Base-by-base conservation (phyloP, 2,113 vertebrate species). In the Panthera leo region DNA sequence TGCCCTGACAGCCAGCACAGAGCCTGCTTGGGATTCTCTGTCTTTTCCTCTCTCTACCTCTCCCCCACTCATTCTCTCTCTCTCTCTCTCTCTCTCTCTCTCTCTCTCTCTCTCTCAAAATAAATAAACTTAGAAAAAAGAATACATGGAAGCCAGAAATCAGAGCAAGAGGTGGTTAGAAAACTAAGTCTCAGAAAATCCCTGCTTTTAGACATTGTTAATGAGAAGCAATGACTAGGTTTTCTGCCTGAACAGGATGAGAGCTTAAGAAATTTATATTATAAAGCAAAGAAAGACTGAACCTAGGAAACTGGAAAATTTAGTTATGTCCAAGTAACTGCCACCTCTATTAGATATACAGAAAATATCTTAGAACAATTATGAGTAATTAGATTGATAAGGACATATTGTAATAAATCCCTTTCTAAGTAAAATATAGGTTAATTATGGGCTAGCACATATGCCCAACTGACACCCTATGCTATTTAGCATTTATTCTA, bases 361-460 rank as follows among this genome's bases (percentile, higher is more conserved):
- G 78, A 67, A 87, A 78, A 31, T 55, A 73, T 71, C 53, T 79
- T 68, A 92, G 15, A 88, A 76, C 25, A 89, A 42, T 75, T 82
- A 89, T 39, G 48, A 78, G 12, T 73, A 91, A 90, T 93, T 55
- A 95, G n/a, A 95, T 95, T 78, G 71, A 34, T 51, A 58, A 82
- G 42, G 48, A 51, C 25, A 36, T 58, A 95, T 78, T 86, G 61
- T 75, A 45, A 85, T 36, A 42, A 80, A 67, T 83, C 12, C 29
- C 12, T 86, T 96, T 79, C 13, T 76, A 95, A 96, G 93, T 18
- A 82, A 92, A 87, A 90, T 58, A 5, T 55, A 92, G n/a, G 18
- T 61, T 70, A 93, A 93, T 93, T 95, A 93, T 58, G 55, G 15
- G 5, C n/a, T 76, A 15, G 14, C 11, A 78, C 70, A 29, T 45